These are phyloP conservation scores for Lithodes maja DNA, from an alignment of 2,888 invertebrate species.

Conservation along the genomic window DNA sequence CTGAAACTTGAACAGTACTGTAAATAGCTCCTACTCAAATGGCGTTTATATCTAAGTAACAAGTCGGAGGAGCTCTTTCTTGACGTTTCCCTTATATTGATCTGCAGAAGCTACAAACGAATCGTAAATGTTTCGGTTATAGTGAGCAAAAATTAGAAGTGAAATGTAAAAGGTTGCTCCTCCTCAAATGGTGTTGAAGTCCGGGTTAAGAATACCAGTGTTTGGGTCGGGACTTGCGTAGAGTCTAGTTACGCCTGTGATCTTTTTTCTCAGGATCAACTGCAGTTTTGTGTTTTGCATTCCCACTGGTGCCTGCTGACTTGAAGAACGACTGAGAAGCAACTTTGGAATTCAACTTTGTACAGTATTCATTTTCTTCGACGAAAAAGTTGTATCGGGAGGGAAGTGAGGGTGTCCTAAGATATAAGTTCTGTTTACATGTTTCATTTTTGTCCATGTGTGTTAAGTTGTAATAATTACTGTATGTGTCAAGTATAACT, in stretches of 20 bases:
- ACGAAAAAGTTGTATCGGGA: not conserved
- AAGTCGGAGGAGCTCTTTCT: too few relatives aligned
- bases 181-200: too few relatives aligned
- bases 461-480: conserved; percentile 8
- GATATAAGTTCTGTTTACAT: not conserved
- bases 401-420: conserved; percentile 8
- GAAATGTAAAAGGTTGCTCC: too few relatives aligned
- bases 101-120: too few relatives aligned
- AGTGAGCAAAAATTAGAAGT: too few relatives aligned
- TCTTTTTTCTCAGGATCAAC: not conserved
- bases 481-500: not conserved
- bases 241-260: conserved; percentile 10
- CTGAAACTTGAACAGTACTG: too few relatives aligned
- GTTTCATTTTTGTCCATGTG: conserved; percentile 7
- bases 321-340: not conserved
- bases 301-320: not conserved
- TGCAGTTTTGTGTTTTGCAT: not conserved
- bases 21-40: too few relatives aligned
- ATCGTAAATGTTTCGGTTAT: too few relatives aligned
- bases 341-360: not conserved
- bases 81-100: too few relatives aligned
- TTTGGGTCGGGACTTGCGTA: not conserved
- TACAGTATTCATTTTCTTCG: not conserved
- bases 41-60: too few relatives aligned
- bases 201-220: not conserved